Conservation (phyloP, 2,888 invertebrate genomes). For the Marronus borbonicus region DNA sequence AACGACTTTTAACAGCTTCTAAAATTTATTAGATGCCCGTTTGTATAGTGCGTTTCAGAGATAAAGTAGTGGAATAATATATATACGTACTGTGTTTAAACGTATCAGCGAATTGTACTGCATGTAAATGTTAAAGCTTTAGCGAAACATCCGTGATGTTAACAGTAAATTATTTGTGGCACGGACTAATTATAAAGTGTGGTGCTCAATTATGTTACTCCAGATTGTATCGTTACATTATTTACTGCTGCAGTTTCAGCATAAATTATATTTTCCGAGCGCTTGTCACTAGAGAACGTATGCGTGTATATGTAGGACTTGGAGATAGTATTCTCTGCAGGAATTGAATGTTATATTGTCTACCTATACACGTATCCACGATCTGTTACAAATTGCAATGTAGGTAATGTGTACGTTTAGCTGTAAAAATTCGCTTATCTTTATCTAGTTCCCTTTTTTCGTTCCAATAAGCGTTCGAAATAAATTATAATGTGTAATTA, state of each 20-base stretch:
- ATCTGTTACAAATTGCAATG: conserved; percentile 19
- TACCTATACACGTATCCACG: not conserved
- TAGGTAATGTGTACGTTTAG: conserved; percentile 16
- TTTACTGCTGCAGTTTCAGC: conserved; percentile 36
- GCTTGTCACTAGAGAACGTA: conserved; percentile 19
- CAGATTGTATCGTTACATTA: conserved; percentile 47
- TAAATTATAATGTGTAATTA: not conserved
- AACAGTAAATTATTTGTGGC: conserved; percentile 50
- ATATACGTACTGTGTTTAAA: conserved; percentile 28
- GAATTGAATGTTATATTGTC: conserved; percentile 3
- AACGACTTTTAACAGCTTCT: conserved; percentile 39
- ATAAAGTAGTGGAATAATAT: conserved; percentile 47
- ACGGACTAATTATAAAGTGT: conserved; percentile 48
- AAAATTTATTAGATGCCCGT: conserved; percentile 45
- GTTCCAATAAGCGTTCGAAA: not conserved
- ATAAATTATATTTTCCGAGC: conserved; percentile 48
- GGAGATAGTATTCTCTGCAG: conserved; percentile 9
- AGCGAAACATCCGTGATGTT: conserved; percentile 45
- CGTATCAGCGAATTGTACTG: conserved; percentile 44
- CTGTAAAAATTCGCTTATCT: not conserved
- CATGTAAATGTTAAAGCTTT: conserved; percentile 51
- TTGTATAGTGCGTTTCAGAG: conserved; percentile 35
- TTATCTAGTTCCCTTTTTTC: not conserved
- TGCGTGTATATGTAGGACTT: not conserved
- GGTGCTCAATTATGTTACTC: conserved; percentile 50